phyloP scores from a whole-genome alignment of 2,113 vertebrate genomes.

The Nycticebus coucang region DNA sequence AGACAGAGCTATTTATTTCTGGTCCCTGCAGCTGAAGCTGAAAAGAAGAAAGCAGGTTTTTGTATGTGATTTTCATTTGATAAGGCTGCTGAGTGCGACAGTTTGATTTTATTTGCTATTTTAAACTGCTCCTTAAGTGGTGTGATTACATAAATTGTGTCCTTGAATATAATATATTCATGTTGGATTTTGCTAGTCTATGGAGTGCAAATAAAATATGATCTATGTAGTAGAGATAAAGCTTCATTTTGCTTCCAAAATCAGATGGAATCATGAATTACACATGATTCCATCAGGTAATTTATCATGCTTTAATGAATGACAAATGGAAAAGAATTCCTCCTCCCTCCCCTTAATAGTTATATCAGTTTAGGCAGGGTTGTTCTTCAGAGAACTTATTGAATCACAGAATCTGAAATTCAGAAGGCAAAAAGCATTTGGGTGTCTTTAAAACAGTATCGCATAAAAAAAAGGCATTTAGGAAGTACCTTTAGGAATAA shows the following conservation, averaged over 20 bases:
- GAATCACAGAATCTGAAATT: conserved; percentile 48
- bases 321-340: conserved; percentile 41
- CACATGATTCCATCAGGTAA: conserved; percentile 45
- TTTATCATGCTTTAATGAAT: conserved; percentile 64
- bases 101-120: conserved; percentile 74
- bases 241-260: conserved; percentile 59
- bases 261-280: conserved; percentile 58
- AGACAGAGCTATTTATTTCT: conserved; percentile 87
- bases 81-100: conserved; percentile 71
- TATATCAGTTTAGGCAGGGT: conserved; percentile 26
- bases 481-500: not conserved
- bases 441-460: too few species aligned
- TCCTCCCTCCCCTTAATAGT: not conserved
- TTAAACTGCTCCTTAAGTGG: conserved; percentile 64
- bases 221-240: conserved; percentile 58
- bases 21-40: conserved; percentile 87
- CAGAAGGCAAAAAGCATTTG: not conserved
- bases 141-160: conserved; percentile 79
- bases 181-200: conserved; percentile 53
- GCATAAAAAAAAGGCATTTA: not conserved
- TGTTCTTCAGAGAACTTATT: conserved; percentile 31
- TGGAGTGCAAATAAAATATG: conserved; percentile 61
- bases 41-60: conserved; percentile 88
- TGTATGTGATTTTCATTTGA: conserved; percentile 85
- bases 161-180: conserved; percentile 72